Conservation (phyloP, 2,888 invertebrate genomes). For the Busseola fusca region DNA sequence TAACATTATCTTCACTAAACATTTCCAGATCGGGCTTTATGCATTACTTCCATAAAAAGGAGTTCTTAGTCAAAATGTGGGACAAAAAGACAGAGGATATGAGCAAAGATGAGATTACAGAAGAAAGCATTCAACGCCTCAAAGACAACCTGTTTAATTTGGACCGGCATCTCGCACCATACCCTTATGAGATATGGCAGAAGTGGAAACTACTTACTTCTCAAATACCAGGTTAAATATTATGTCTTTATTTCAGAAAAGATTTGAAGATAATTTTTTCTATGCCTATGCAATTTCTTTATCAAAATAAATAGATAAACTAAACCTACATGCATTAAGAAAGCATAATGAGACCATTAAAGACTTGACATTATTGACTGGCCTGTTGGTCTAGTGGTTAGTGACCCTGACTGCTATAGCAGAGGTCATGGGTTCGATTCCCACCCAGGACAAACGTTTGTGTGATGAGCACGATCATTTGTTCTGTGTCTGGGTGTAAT, state of each 20-base stretch:
- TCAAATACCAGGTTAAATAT: slow-evolving; percentile 89
- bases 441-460: too few relatives aligned
- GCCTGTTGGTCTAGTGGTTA: too few relatives aligned
- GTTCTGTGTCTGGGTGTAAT: too few relatives aligned
- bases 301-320: not conserved
- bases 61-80: slow-evolving; percentile 97
- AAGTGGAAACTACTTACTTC: slow-evolving; percentile 95
- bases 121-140: slow-evolving; percentile 91
- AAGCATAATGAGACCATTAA: not conserved
- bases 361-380: too few relatives aligned
- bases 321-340: not conserved
- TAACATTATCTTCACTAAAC: not conserved
- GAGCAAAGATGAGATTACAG: slow-evolving; percentile 90
- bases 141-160: slow-evolving; percentile 92
- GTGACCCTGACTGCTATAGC: too few relatives aligned
- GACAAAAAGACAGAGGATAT: slow-evolving; percentile 93
- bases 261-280: not conserved
- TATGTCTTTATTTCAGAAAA: not conserved
- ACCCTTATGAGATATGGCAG: slow-evolving; percentile 96
- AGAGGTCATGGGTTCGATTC: too few relatives aligned
- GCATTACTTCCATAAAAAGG: slow-evolving; percentile 94
- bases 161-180: slow-evolving; percentile 95
- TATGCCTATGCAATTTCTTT: not conserved
- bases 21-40: slow-evolving; percentile 93
- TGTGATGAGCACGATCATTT: too few relatives aligned